A percentile compares a stretch with the other conserved stretches of the same genome.
These are phyloP conservation scores for Hemibagrus guttatus DNA, from an alignment of 2,797 vertebrate species.

Conservation along the genomic window DNA sequence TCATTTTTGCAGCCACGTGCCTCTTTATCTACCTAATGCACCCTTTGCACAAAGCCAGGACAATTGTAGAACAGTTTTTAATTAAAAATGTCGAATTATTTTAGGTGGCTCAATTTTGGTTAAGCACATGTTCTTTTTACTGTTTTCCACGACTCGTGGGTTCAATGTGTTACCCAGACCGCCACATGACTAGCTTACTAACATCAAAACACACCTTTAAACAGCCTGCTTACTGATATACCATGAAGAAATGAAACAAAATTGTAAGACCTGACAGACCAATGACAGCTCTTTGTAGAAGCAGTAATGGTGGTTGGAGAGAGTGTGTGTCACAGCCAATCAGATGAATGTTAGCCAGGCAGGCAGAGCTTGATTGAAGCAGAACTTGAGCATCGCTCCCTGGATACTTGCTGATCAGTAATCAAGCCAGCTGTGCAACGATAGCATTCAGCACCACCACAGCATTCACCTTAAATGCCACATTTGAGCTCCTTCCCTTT, in stretches of 20 bases:
- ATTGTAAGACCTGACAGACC: background rate
- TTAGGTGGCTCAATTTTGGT: background rate
- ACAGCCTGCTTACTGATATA: background rate
- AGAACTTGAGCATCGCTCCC: slow-evolving; percentile 56
- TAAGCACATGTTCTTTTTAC: background rate
- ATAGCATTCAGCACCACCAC: slow-evolving; percentile 39
- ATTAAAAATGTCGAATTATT: slow-evolving; percentile 1
- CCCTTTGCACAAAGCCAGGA: slow-evolving; percentile 4
- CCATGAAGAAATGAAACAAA: background rate
- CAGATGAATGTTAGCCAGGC: slow-evolving; percentile 64
- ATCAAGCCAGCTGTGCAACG: slow-evolving; percentile 46
- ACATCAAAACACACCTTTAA: background rate
- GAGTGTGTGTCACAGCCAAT: slow-evolving; percentile 36
- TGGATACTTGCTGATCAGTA: slow-evolving; percentile 60
- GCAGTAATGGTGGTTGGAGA: background rate
- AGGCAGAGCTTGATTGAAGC: slow-evolving; percentile 66
- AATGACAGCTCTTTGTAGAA: background rate
- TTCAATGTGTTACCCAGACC: background rate
- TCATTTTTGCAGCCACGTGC: background rate
- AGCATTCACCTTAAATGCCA: slow-evolving; percentile 39
- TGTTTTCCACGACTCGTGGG: background rate
- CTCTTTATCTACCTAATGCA: slow-evolving; percentile 7
- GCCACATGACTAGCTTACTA: background rate
- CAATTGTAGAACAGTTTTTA: slow-evolving; percentile 2
- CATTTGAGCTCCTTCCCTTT: slow-evolving; percentile 40